Percentiles rank a stretch among this genome's conserved stretches.
These are phyloP conservation scores for Sisyra terminalis DNA, from an alignment of 2,888 invertebrate species.

Conservation along the genomic window DNA sequence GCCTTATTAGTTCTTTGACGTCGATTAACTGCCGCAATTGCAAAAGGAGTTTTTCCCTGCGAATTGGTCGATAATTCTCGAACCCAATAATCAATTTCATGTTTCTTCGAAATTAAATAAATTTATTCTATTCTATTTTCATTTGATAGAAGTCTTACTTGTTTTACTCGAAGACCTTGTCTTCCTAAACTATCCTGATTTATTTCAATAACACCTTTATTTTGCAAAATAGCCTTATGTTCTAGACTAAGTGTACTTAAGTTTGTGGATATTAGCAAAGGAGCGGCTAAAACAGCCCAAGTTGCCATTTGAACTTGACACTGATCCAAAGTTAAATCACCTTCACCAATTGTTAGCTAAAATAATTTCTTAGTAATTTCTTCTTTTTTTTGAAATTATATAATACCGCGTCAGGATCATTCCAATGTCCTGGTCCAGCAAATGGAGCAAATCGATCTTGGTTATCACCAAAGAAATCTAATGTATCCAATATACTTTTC, in stretches of 20 bases:
- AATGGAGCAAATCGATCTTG: constrained; percentile 38
- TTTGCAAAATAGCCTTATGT: constrained; percentile 41
- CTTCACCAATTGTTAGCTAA: constrained; percentile 41
- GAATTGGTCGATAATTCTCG: not conserved
- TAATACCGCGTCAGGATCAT: constrained; percentile 55
- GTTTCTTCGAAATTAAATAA: not conserved
- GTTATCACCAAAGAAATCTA: constrained; percentile 44
- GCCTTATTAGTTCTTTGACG: too few relatives aligned
- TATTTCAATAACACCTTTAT: constrained; percentile 41
- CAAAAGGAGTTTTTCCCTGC: too few relatives aligned
- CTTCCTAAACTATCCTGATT: constrained; percentile 51
- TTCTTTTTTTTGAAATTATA: not conserved
- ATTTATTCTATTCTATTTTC: not conserved
- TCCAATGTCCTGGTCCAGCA: constrained; percentile 56
- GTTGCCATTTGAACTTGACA: constrained; percentile 56
- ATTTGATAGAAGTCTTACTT: constrained; percentile 21
- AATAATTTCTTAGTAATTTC: constrained; percentile 8
- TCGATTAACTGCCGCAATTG: too few relatives aligned
- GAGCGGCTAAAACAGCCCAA: constrained; percentile 56
- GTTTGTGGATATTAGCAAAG: constrained; percentile 54
- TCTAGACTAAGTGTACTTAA: constrained; percentile 38
- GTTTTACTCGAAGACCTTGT: constrained; percentile 34
- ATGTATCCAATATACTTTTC: constrained; percentile 35
- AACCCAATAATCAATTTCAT: not conserved
- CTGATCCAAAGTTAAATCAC: constrained; percentile 46